Conservation (phyloP, 2,888 invertebrate species). For the Mythimna pallens region DNA sequence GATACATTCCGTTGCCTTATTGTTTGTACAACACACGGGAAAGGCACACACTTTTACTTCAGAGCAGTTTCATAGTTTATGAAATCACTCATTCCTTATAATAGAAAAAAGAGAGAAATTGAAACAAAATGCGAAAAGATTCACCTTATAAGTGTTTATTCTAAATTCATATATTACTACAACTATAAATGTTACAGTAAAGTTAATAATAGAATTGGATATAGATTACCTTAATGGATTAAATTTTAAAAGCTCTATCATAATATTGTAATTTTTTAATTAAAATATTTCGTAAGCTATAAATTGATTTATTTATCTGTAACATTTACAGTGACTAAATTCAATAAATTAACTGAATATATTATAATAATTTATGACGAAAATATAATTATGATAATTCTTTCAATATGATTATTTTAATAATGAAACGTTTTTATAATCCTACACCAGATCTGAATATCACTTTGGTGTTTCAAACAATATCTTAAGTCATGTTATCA, state of each 20-base stretch:
- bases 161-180: slow-evolving; percentile 53
- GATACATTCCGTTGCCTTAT: slow-evolving; percentile 62
- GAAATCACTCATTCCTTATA: slow-evolving; percentile 56
- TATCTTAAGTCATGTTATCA: slow-evolving; percentile 62
- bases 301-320: slow-evolving; percentile 45
- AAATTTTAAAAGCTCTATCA: slow-evolving; percentile 40
- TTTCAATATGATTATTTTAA: slow-evolving; percentile 61
- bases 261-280: slow-evolving; percentile 25
- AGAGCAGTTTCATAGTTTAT: slow-evolving; percentile 59
- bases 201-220: slow-evolving; percentile 35
- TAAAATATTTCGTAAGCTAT: slow-evolving; percentile 26
- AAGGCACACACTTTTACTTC: slow-evolving; percentile 66
- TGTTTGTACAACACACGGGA: slow-evolving; percentile 58
- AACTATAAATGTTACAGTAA: slow-evolving; percentile 64
- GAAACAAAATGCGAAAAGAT: slow-evolving; percentile 55
- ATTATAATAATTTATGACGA: slow-evolving; percentile 55
- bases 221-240: slow-evolving; percentile 34
- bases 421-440: slow-evolving; percentile 62
- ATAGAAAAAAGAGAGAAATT: slow-evolving; percentile 50
- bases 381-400: slow-evolving; percentile 57
- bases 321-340: slow-evolving; percentile 60
- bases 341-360: slow-evolving; percentile 52
- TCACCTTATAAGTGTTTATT: slow-evolving; percentile 51
- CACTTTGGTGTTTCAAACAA: slow-evolving; percentile 78
- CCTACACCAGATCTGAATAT: slow-evolving; percentile 80